A percentile compares a stretch with the other conserved stretches of the same genome.
Evolutionary conservation across 1,140 invertebrate genomes (phyloP).

Genomic region (Euglossa dilemma): DNA sequence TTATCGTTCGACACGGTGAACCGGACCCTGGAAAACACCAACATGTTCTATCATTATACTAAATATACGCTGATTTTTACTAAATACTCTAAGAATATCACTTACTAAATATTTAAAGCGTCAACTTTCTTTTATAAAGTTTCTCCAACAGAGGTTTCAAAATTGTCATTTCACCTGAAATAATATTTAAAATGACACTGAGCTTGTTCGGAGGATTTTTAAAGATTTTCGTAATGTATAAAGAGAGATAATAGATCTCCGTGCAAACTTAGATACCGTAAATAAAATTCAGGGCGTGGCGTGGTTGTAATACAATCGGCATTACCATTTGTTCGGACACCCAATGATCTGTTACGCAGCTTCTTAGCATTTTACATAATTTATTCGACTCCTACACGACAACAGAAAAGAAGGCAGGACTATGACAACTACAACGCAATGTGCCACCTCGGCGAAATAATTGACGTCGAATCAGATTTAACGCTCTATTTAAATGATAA

Average conservation of each 20-base stretch:
- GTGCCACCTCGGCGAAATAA: neutral
- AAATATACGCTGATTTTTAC: too few relatives aligned
- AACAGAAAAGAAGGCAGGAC: neutral
- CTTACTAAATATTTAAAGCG: too few relatives aligned
- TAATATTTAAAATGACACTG: neutral
- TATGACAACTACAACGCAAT: neutral
- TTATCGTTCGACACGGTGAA: neutral
- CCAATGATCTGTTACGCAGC: conserved; percentile 36
- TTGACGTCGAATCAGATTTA: neutral
- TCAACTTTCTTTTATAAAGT: neutral
- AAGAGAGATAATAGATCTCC: neutral
- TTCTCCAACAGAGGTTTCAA: neutral
- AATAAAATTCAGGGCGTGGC: conserved; percentile 26
- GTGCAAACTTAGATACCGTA: neutral
- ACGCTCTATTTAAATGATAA: conserved; percentile 18
- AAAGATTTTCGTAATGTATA: neutral
- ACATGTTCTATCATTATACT: too few relatives aligned
- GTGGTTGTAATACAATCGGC: conserved; percentile 22
- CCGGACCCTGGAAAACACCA: too few relatives aligned
- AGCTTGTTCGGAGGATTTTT: neutral
- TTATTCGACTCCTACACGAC: conserved; percentile 19
- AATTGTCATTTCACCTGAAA: neutral
- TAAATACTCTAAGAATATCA: neutral
- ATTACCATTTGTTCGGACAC: conserved; percentile 29
- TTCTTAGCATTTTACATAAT: conserved; percentile 31